Conservation (phyloP, 2,113 vertebrate species). For the Grammomys surdaster region DNA sequence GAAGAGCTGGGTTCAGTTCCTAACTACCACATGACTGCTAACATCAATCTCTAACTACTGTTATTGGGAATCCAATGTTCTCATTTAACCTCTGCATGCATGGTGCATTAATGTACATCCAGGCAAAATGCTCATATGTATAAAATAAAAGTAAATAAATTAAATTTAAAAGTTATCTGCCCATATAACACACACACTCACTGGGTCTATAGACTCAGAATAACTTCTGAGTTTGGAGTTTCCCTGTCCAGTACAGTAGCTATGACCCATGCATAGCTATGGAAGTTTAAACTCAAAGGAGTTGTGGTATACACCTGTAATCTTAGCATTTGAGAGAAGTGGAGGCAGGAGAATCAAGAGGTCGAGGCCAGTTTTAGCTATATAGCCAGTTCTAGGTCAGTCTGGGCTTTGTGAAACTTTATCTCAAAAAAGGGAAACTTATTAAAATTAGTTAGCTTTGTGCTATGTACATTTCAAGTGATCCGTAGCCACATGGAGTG, state of each 20-base stretch:
- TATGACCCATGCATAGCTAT: not conserved
- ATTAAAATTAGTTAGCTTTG: conserved; percentile 22
- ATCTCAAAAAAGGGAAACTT: not conserved
- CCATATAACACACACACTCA: not conserved
- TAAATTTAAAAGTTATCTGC: not conserved
- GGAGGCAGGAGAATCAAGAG: not conserved
- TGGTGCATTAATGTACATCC: not conserved
- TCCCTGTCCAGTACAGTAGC: not conserved
- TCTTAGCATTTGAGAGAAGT: not conserved
- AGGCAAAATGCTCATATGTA: not conserved
- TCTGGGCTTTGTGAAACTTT: not conserved
- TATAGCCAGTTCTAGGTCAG: not conserved
- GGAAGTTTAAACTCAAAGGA: not conserved
- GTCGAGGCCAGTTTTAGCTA: not conserved
- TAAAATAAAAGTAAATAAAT: not conserved
- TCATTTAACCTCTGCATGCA: not conserved
- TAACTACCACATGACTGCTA: not conserved
- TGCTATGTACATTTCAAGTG: not conserved
- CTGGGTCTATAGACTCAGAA: not conserved
- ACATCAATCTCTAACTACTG: not conserved
- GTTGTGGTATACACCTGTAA: not conserved
- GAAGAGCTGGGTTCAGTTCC: not conserved
- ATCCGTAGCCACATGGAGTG: not conserved
- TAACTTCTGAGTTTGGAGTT: not conserved
- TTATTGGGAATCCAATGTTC: not conserved